These are phyloP conservation scores for Phrynocephalus guinanensis DNA, from an alignment of 2,797 vertebrate genomes.

Conservation along the genomic window DNA sequence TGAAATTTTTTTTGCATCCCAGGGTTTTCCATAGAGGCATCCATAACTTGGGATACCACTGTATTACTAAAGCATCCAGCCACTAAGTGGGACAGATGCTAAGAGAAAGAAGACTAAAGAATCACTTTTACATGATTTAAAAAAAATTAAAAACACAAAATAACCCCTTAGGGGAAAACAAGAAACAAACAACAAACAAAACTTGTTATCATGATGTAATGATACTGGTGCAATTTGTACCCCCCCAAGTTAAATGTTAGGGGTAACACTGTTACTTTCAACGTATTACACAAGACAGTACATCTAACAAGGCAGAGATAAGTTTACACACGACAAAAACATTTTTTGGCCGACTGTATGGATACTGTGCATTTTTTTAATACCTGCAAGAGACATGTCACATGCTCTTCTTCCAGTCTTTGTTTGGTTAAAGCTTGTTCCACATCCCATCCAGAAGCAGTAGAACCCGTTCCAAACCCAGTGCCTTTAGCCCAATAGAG, in stretches of 20 bases:
- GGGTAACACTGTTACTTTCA: neutral
- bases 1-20: no score
- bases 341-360: neutral
- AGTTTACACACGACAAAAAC: neutral
- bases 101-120: no score
- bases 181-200: no score
- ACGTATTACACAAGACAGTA: neutral
- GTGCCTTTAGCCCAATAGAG: constrained; percentile 99
- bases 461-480: constrained; percentile 98
- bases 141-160: no score
- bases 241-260: neutral
- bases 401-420: constrained; percentile 95
- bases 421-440: constrained; percentile 98
- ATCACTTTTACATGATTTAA: no score
- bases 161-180: no score
- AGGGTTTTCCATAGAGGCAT: no score
- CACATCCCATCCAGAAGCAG: constrained; percentile 99
- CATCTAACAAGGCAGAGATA: neutral
- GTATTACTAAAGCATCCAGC: no score
- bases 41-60: no score
- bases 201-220: neutral
- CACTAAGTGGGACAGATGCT: no score
- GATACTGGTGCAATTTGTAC: neutral
- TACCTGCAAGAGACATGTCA: constrained; percentile 97
- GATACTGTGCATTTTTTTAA: constrained; percentile 5